Conservation (phyloP, 2,888 invertebrate species). For the Sepiola atlantica region DNA sequence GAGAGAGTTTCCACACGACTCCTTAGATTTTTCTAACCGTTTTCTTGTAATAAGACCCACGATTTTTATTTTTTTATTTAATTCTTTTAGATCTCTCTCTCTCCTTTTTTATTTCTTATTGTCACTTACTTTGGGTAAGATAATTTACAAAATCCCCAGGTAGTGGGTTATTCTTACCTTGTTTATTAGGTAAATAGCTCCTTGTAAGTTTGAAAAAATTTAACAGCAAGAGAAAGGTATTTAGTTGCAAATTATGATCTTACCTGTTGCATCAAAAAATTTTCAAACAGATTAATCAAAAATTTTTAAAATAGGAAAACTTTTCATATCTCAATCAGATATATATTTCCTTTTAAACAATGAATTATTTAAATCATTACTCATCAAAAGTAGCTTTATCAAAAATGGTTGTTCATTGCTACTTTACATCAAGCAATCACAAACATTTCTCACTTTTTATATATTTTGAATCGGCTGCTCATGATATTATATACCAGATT, state of each 20-base stretch:
- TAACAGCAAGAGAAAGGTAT: not conserved
- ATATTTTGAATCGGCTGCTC: no score
- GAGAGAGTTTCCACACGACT: not conserved
- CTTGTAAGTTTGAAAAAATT: not conserved
- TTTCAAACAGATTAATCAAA: no score
- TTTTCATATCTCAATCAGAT: no score
- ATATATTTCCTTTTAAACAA: no score
- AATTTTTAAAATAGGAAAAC: no score
- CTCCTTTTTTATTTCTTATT: not conserved
- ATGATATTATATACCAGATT: no score
- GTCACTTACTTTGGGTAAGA: not conserved
- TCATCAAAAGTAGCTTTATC: no score
- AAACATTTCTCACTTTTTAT: no score
- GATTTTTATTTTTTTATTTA: not conserved
- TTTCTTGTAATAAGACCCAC: not conserved
- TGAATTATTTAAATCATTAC: no score
- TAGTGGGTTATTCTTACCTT: not conserved
- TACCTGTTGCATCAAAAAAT: not conserved
- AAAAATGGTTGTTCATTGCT: no score
- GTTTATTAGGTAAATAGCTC: not conserved
- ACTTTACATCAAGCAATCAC: no score
- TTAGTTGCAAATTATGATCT: not conserved
- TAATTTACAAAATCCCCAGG: not conserved
- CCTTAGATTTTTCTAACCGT: not conserved
- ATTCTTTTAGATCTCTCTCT: not conserved